Base-by-base conservation (phyloP, 2,888 invertebrate species). In the Horisme vitalbata region DNA sequence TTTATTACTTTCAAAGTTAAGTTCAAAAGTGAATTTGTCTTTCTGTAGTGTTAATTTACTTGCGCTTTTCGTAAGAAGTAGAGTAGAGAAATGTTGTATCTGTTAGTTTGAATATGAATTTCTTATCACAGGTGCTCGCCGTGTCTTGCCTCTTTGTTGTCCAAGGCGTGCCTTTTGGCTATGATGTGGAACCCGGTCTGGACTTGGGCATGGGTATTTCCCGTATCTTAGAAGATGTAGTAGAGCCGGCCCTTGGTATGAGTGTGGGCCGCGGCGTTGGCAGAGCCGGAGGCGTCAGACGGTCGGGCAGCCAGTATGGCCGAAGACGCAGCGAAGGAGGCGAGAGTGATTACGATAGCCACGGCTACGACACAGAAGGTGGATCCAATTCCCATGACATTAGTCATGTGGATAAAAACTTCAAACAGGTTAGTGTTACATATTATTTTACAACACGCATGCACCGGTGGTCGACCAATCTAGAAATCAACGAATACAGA, bases 111-210 rank as follows among this genome's bases (percentile, higher is more conserved):
- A 26, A 18, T 18, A 12, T 26, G 23, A 36, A 11, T 10, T 1
- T 34, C 8, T 13, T 5, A 5, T 12, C 9, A 27, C 47, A 41
- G 47, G 18, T 41, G 11, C 23, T 41, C 12, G 41, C 23, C 3
- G 9, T 47, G 3, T 37, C 32, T 15, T 41, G 47, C 18, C 32
- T 41, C n/a, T 12, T 47, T 12, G 37, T 41, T 10, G 47, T 23
- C n/a, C 41, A 41, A 15, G 47, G 32, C 23, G 8, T 13, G 27
- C 21, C 44, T 3, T n/a, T 24, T 5, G 8, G 32, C 10, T 9
- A 10, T 10, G 8, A 15, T 4, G 3, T 11, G 9, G 11, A 11
- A n/a, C n/a, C n/a, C n/a, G n/a, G 5, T n/a, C 2, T 0, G 33
- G 13, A 1, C 6, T 21, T 1, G 33, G 10, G 27, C 9, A 5